Evolutionary conservation across 1,140 invertebrate genomes (phyloP), one percentile per base, ranked within the genome.

Genomic region (Caerostris darwini): DNA sequence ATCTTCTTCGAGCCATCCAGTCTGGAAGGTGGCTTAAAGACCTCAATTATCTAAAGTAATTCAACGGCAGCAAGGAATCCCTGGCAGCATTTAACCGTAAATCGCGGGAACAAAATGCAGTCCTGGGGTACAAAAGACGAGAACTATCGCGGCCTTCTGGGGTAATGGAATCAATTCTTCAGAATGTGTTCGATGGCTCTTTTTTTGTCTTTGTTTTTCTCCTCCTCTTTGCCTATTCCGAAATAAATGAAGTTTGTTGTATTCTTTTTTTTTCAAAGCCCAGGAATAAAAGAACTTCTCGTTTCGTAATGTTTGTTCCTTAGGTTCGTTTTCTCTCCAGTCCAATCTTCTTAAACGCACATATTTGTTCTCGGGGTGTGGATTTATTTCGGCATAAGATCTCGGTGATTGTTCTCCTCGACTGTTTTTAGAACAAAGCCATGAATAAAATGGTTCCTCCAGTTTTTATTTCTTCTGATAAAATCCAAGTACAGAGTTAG

Each of bases 41-140:
- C 83, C 83, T 86, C 83, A 86, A 86, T 86, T 86, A 86, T 86
- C 83, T 59, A 86, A 86, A 86, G 83, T 86, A 86, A 86, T 86
- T 86, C 83, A 58, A 34, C 58, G 83, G 83, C 19, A 77, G 83
- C 57, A 34, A 0, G 34, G 61, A 34, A 77, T 77, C 69, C 69
- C 69, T 50, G 10, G 56, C 83, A 86, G 58, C 83, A 86, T 86
- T 86, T 86, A 86, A 58, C 57, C 83, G 83, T 86, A 86, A 86
- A 86, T 86, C 58, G 83, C n/a, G 57, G 34, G 83, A 86, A 86
- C 83, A 86, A 86, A 86, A 86, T 58, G 56, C 19, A 86, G 57
- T 6, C n/a, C 17, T 53, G 81, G 81, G 4, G 58, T 58, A 86
- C 83, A 86, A 86, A 61, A 59, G 83, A n/a, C 19, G 53, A 56